Percentiles rank a stretch among this genome's conserved stretches.
phyloP scores from a whole-genome alignment of 37 sponge, comb jelly and placozoan genomes.

The Halisarca cf. caerulea region DNA sequence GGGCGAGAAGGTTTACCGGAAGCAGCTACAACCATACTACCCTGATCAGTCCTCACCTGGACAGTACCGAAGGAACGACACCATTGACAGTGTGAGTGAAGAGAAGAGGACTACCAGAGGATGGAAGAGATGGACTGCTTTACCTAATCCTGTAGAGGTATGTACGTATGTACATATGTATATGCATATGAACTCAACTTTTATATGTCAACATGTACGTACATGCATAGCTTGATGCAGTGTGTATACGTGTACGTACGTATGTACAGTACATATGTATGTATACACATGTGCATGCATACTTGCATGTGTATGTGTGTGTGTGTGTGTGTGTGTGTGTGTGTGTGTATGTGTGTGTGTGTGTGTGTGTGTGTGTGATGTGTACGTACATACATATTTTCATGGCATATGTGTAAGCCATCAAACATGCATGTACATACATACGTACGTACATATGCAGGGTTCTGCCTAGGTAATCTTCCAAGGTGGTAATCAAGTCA shows the following conservation, averaged over 20 bases:
- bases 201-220: background rate
- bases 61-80: background rate
- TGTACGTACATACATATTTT: background rate
- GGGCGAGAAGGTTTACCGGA: constrained; percentile 24
- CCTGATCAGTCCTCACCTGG: constrained; percentile 24
- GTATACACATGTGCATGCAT: background rate
- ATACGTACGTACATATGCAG: no score
- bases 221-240: background rate
- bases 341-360: no score
- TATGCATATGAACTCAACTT: no score
- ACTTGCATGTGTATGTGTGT: background rate
- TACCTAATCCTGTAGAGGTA: constrained; percentile 59
- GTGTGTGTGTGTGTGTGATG: background rate
- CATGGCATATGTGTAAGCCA: no score
- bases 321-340: no score
- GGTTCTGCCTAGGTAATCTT: no score
- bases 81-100: background rate
- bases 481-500: no score
- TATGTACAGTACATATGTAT: background rate
- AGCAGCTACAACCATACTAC: constrained; percentile 48
- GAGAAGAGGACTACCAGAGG: constrained; percentile 20
- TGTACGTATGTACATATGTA: background rate
- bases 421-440: no score
- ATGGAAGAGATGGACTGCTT: constrained; percentile 47
- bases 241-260: background rate